A percentile compares a stretch with the other conserved stretches of the same genome.
phyloP scores from a whole-genome alignment of 2,113 vertebrate genomes.

The Taxidea taxus region DNA sequence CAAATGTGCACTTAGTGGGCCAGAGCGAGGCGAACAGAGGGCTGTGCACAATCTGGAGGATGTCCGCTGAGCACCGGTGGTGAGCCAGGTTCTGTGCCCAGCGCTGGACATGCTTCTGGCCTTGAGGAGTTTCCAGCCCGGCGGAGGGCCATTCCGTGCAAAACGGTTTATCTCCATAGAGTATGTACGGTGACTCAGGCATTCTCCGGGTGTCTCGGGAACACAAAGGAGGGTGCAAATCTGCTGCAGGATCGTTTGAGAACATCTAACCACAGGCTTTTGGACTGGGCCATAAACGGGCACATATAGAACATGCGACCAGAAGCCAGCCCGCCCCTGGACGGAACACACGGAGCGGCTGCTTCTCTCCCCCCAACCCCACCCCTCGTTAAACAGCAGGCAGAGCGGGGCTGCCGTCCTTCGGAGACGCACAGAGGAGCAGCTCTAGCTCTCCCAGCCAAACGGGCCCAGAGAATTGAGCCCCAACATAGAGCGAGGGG shows the following conservation, averaged over 20 bases:
- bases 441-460: neutral
- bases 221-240: neutral
- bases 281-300: neutral
- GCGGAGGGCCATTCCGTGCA: neutral
- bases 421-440: neutral
- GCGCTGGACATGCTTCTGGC: neutral
- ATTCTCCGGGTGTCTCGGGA: neutral
- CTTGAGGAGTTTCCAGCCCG: neutral
- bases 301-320: neutral
- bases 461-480: neutral
- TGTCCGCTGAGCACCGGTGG: neutral
- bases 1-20: neutral
- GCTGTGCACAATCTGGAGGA: neutral
- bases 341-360: neutral
- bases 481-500: no score
- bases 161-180: neutral
- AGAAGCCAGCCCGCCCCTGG: neutral
- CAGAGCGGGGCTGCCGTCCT: neutral
- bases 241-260: neutral
- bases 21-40: neutral
- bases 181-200: accelerated
- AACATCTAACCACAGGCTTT: neutral
- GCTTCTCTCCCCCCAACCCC: neutral
- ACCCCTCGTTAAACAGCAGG: neutral
- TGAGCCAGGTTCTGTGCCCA: neutral